Percentiles rank a stretch among this genome's conserved stretches.
Evolutionary conservation across 2,797 vertebrate genomes (phyloP).

Genomic region (Geotrypetes seraphini): DNA sequence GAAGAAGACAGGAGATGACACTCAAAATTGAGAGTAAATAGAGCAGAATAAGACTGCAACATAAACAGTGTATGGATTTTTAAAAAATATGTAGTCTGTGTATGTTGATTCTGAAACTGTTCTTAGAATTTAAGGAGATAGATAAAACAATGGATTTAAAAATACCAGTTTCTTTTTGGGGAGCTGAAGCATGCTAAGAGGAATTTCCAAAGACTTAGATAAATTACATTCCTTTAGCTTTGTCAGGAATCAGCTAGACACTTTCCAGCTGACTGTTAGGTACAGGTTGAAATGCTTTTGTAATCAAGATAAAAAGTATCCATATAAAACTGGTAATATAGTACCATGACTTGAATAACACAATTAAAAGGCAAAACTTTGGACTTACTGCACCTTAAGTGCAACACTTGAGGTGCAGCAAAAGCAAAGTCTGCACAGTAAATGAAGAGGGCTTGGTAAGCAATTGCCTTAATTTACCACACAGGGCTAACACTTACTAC

Average conservation of each 20-base stretch:
- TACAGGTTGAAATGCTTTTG: too few relatives aligned
- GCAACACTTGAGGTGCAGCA: too few relatives aligned
- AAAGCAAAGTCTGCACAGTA: too few relatives aligned
- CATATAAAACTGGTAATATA: too few relatives aligned
- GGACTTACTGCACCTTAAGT: too few relatives aligned
- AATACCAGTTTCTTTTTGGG: conserved; percentile 5
- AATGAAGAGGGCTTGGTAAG: too few relatives aligned
- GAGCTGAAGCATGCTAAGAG: conserved; percentile 2
- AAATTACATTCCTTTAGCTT: neutral
- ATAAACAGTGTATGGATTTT: neutral
- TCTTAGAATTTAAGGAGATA: neutral
- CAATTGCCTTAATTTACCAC: too few relatives aligned
- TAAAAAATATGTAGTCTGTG: too few relatives aligned
- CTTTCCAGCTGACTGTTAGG: conserved; percentile 13
- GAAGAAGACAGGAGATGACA: conserved; percentile 24
- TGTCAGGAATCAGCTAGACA: conserved; percentile 8
- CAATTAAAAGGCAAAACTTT: conserved; percentile 23
- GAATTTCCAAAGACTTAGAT: conserved; percentile 6
- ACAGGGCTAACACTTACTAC: too few relatives aligned
- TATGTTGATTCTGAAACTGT: too few relatives aligned
- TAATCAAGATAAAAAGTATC: too few relatives aligned
- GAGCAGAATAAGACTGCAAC: conserved; percentile 14
- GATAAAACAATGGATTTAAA: neutral
- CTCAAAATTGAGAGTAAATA: conserved; percentile 8
- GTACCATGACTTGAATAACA: conserved; percentile 31